Percentiles rank a stretch among this genome's conserved stretches.
Evolutionary conservation across 2,113 vertebrate genomes (phyloP).

Genomic region (Acrocephalus arundinaceus): DNA sequence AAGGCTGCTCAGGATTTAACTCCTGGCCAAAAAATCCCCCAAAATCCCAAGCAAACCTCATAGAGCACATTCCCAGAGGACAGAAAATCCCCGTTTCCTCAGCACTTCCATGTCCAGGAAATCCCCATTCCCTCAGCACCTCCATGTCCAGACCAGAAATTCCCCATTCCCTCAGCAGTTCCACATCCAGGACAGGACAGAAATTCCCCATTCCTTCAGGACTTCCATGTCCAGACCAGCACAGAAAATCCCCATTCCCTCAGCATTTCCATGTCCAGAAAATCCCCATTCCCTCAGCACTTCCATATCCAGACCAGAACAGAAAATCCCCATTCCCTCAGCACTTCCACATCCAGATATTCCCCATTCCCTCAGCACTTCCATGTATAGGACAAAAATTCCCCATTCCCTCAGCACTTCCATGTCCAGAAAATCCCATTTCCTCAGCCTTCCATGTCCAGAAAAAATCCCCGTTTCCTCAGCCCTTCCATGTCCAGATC

Average conservation of each 20-base stretch:
- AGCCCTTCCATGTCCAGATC: no score
- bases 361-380: neutral
- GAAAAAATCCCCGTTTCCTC: neutral
- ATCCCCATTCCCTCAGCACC: neutral
- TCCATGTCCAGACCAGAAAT: no score
- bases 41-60: neutral
- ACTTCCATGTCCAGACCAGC: no score
- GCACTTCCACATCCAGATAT: no score
- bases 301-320: neutral
- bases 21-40: neutral
- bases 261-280: rapidly evolving
- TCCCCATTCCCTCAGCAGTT: neutral
- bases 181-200: neutral
- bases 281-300: rapidly evolving
- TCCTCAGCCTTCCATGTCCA: neutral
- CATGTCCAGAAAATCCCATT: neutral
- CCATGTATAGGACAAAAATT: neutral
- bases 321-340: neutral
- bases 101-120: no score
- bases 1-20: neutral
- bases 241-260: neutral
- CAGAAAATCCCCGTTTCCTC: neutral
- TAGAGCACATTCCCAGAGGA: rapidly evolving
- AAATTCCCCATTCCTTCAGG: neutral
- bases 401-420: neutral